A percentile compares a stretch with the other conserved stretches of the same genome.
These are phyloP conservation scores for Ceratosolen fusciceps DNA, from an alignment of 1,140 invertebrate species.

Conservation along the genomic window DNA sequence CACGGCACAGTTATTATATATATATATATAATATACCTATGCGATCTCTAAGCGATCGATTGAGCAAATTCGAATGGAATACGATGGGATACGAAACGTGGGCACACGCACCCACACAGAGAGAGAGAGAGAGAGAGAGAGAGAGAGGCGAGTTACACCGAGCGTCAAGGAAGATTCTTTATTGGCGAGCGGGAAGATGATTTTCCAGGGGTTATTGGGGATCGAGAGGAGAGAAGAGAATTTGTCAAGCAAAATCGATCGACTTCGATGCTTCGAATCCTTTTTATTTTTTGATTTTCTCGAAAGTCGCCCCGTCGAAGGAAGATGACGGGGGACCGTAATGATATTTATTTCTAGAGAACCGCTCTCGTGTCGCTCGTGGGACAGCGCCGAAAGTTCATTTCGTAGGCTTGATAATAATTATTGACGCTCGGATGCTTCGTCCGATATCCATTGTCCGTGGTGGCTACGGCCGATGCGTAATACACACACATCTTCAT, in stretches of 20 bases:
- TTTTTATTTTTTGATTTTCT: too few relatives aligned
- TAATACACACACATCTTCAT: not conserved
- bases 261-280: slow-evolving; percentile 38
- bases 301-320: too few relatives aligned
- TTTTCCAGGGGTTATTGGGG: slow-evolving; percentile 32
- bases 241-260: slow-evolving; percentile 52
- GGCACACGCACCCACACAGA: too few relatives aligned
- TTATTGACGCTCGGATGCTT: slow-evolving; percentile 5
- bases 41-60: slow-evolving; percentile 27
- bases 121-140: too few relatives aligned
- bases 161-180: slow-evolving; percentile 33
- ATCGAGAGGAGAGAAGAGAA: not conserved
- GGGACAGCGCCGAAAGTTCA: slow-evolving; percentile 39
- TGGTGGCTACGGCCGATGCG: not conserved
- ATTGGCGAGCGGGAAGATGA: slow-evolving; percentile 20
- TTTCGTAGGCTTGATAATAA: not conserved
- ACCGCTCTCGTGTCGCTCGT: slow-evolving; percentile 30
- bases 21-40: too few relatives aligned
- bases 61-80: not conserved
- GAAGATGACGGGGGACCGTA: not conserved
- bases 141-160: slow-evolving; percentile 18
- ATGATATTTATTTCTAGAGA: slow-evolving; percentile 37
- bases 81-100: too few relatives aligned
- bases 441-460: not conserved
- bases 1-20: slow-evolving; percentile 41